Conservation (phyloP, 2,113 vertebrate genomes). For the Carollia perspicillata region DNA sequence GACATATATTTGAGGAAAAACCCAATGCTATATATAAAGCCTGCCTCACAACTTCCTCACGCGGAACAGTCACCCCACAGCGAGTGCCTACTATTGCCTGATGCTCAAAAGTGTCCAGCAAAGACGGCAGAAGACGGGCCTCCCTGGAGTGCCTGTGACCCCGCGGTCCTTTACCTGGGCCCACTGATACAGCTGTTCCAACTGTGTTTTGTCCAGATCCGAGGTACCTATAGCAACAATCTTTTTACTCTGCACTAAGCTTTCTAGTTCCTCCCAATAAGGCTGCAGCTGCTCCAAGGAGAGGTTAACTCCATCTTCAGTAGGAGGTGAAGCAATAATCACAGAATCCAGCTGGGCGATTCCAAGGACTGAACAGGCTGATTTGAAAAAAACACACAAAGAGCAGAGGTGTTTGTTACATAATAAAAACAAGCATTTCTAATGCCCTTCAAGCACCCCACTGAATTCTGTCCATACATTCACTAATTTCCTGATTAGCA, state of each 20-base stretch:
- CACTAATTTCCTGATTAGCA: background rate
- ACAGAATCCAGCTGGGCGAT: slow-evolving; percentile 96
- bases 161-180: slow-evolving; percentile 87
- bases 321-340: slow-evolving; percentile 91
- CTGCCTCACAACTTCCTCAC: slow-evolving; percentile 15
- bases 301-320: slow-evolving; percentile 85
- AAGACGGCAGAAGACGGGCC: background rate
- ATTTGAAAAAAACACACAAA: slow-evolving; percentile 28
- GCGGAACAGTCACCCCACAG: background rate
- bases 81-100: background rate
- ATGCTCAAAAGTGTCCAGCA: background rate
- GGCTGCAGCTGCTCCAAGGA: slow-evolving; percentile 92
- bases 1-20: background rate
- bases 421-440: background rate
- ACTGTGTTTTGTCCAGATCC: slow-evolving; percentile 93
- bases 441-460: background rate
- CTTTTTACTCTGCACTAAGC: slow-evolving; percentile 89
- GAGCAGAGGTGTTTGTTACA: background rate
- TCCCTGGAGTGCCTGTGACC: background rate
- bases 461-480: background rate
- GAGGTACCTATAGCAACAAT: slow-evolving; percentile 96
- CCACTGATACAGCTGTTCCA: slow-evolving; percentile 97
- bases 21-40: background rate
- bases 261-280: slow-evolving; percentile 93
- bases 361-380: slow-evolving; percentile 91